Evolutionary conservation across 2,797 vertebrate genomes (phyloP), one percentile per base, ranked within the genome.

Genomic region (Enteromius afrohamiltoni): DNA sequence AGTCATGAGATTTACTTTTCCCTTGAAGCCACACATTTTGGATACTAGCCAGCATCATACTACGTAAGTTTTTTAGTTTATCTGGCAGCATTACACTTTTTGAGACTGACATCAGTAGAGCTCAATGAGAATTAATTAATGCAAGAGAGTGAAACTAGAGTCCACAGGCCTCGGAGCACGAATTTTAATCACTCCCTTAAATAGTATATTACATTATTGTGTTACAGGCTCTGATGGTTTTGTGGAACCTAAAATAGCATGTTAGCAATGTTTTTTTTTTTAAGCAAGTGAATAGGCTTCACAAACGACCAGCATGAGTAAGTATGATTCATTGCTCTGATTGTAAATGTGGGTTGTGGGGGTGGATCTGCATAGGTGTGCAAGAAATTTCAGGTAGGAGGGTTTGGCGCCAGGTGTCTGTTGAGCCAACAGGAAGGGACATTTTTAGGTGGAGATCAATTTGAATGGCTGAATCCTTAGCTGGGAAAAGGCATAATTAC

Each of bases 81-180:
- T 58, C 34, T 45, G 37, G 13, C 53, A 75, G 23, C 31, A 42
- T 58, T 14, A 42, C 45, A 10, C 23, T 51, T 47, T 45, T 53
- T 1, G 10, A 75, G 75, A 26, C 45, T 75, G 45, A 73, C 80
- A 65, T 53, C 42, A 60, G 6, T 31, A n/a, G 79, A 82, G 55
- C 42, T 34, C 19, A 60, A 19, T 58, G 37, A 31, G 23, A 83
- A 78, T 78, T 78, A 70, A 78, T 83, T 70, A 3, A 83, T 78
- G 51, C 13, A 51, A 29, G 47, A 65, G 8, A 40, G 58, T 9
- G 64, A 83, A 69, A 69, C 64, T 16, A 34, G 49, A 76, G 80
- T 74, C 80, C 11, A 45, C 19, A 17, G 26, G 60, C 17, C 42
- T 74, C n/a, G 29, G 9, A 23, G 69, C 69, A 82, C 74, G 6